Percentiles rank a stretch among this genome's conserved stretches.
Conservation (phyloP, 2,113 vertebrate genomes). For the Sphyrna mokarran region DNA sequence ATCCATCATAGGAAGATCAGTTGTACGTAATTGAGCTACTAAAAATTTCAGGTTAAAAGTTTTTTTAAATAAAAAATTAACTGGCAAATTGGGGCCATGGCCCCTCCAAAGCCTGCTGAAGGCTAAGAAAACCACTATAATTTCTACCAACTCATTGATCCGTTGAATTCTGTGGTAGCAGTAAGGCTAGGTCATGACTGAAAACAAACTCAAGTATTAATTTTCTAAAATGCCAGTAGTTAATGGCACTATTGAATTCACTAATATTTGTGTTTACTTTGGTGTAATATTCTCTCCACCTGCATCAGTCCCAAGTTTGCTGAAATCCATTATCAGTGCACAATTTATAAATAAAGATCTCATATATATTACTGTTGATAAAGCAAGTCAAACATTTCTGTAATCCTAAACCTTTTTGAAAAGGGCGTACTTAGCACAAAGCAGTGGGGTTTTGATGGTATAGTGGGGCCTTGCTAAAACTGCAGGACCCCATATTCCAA, state of each 20-base stretch:
- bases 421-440: not conserved
- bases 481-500: not conserved
- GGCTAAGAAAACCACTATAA: not conserved
- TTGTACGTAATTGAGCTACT: not conserved
- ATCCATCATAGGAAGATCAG: not conserved
- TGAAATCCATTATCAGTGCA: not conserved
- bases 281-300: not conserved
- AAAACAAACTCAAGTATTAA: not conserved
- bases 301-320: not conserved
- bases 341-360: not conserved
- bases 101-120: not conserved
- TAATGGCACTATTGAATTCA: not conserved
- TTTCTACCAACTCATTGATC: not conserved
- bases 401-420: not conserved
- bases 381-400: not conserved
- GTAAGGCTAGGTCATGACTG: not conserved
- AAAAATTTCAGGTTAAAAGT: not conserved
- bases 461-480: not conserved
- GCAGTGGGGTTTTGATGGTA: not conserved
- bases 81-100: not conserved
- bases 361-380: not conserved
- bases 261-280: not conserved
- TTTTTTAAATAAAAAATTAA: not conserved
- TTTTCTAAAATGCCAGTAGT: not conserved
- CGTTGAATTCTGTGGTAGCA: not conserved